These are phyloP conservation scores for Zygaena filipendulae DNA, from an alignment of 2,888 invertebrate genomes.

Conservation along the genomic window DNA sequence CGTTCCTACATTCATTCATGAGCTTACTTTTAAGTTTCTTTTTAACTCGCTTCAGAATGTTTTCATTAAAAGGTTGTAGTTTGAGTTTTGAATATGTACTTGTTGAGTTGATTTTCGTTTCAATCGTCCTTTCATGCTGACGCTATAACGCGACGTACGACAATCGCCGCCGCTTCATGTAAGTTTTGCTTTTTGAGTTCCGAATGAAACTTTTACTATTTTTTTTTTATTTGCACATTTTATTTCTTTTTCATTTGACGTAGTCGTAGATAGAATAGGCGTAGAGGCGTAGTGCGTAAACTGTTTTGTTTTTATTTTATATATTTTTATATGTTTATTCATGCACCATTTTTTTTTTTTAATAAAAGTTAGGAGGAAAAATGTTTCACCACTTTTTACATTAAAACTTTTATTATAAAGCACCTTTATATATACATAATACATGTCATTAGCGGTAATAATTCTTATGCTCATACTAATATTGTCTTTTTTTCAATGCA, in stretches of 20 bases:
- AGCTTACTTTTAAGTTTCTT: too few species aligned
- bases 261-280: too few species aligned
- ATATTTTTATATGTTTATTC: too few species aligned
- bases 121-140: slow-evolving; percentile 58
- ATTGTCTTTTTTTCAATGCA: slow-evolving; percentile 52
- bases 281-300: slow-evolving; percentile 49
- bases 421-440: too few species aligned
- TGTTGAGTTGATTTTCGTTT: too few species aligned
- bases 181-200: slow-evolving; percentile 60
- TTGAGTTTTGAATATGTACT: too few species aligned
- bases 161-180: slow-evolving; percentile 58
- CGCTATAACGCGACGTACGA: slow-evolving; percentile 46
- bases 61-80: too few species aligned
- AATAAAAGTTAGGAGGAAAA: too few species aligned
- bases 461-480: slow-evolving; percentile 25
- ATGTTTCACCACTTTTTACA: too few species aligned
- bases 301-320: slow-evolving; percentile 28
- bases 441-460: too few species aligned
- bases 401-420: too few species aligned
- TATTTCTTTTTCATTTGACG: slow-evolving; percentile 30
- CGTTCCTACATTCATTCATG: slow-evolving; percentile 21
- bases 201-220: slow-evolving; percentile 25
- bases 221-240: slow-evolving; percentile 49
- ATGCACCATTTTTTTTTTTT: slow-evolving; percentile 68
- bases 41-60: too few species aligned